These are phyloP conservation scores for Agrochola lychnidis DNA, from an alignment of 2,888 invertebrate genomes.

Conservation along the genomic window DNA sequence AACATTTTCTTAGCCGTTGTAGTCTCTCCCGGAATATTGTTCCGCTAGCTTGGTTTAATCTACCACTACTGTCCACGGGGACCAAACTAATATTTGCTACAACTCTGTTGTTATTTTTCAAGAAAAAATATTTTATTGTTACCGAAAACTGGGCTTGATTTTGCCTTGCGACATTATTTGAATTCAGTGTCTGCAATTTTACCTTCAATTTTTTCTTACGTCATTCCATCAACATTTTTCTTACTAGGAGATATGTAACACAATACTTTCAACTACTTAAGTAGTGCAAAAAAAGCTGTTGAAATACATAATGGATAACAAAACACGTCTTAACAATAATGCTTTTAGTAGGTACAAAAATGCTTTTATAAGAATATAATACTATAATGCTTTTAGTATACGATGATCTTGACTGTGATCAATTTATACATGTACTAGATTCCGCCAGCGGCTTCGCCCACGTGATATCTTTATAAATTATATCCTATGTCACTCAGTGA, in stretches of 20 bases:
- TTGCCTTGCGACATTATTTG: neutral
- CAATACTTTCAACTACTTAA: neutral
- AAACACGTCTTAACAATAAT: conserved; percentile 24
- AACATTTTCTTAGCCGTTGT: conserved; percentile 49
- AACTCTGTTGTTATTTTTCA: conserved; percentile 33
- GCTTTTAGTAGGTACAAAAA: conserved; percentile 19
- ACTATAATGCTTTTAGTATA: conserved; percentile 9
- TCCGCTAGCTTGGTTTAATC: conserved; percentile 61
- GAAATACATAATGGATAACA: conserved; percentile 5
- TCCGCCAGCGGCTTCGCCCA: too few species aligned
- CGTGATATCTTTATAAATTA: too few species aligned
- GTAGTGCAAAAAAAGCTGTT: neutral
- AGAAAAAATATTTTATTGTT: conserved; percentile 29
- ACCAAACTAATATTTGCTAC: conserved; percentile 63
- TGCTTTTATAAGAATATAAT: conserved; percentile 7
- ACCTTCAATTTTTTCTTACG: neutral
- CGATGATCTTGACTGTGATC: neutral
- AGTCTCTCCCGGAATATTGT: conserved; percentile 40
- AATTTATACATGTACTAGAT: neutral
- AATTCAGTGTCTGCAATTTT: neutral
- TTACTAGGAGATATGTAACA: neutral
- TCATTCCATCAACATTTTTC: neutral
- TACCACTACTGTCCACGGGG: conserved; percentile 52
- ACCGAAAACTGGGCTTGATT: conserved; percentile 5
- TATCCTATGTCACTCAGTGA: too few species aligned